Evolutionary conservation across 2,888 invertebrate species (phyloP).

Genomic region (Caenorhabditis zanzibari): DNA sequence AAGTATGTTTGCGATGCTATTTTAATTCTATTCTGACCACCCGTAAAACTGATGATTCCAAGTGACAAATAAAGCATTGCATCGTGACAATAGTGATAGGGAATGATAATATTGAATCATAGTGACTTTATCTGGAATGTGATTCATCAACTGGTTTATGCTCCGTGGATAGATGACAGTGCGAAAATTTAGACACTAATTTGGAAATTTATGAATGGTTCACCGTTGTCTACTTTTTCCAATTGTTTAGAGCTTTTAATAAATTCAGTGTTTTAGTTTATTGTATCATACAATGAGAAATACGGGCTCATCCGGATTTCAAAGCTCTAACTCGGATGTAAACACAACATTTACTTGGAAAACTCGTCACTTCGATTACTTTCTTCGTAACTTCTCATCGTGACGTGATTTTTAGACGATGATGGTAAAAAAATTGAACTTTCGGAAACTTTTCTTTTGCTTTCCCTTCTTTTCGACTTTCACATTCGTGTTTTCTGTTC

Average conservation of each 20-base stretch:
- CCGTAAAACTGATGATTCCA: constrained; percentile 47
- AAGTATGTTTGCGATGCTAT: constrained; percentile 51
- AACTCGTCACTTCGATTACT: no score
- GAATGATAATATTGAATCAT: constrained; percentile 27
- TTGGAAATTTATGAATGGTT: no score
- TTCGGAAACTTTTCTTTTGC: constrained; percentile 22
- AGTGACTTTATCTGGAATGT: neutral
- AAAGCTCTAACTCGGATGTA: no score
- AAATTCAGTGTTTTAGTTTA: no score
- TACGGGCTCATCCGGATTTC: no score
- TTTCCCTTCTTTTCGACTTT: neutral
- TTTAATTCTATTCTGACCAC: constrained; percentile 55
- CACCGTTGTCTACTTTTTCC: no score
- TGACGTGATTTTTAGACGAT: constrained; percentile 14
- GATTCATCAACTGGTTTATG: neutral
- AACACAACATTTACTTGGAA: no score
- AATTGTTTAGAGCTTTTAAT: no score
- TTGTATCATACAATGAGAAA: no score
- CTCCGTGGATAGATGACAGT: neutral
- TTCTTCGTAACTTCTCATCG: neutral
- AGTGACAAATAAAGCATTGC: constrained; percentile 32
- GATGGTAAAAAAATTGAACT: constrained; percentile 23
- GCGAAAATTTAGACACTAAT: no score
- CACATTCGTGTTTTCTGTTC: constrained; percentile 39
- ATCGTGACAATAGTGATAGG: constrained; percentile 52